phyloP scores from a whole-genome alignment of 1,140 invertebrate genomes.

The Ruditapes philippinarum region DNA sequence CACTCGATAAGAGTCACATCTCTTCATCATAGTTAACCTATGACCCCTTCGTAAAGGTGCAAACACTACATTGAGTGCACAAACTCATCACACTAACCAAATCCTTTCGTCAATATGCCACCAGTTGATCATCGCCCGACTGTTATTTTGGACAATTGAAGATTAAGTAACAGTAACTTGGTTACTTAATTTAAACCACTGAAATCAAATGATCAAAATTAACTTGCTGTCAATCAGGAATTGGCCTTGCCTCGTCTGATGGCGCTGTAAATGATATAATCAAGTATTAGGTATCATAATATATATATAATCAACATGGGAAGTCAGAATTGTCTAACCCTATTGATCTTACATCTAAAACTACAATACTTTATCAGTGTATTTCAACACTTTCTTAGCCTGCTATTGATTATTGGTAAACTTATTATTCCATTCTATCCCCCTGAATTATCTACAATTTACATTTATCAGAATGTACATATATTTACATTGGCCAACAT shows the following conservation, averaged over 20 bases:
- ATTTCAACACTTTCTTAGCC: background rate
- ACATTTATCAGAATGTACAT: too few relatives aligned
- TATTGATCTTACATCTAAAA: too few relatives aligned
- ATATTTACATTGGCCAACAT: too few relatives aligned
- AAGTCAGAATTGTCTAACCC: background rate
- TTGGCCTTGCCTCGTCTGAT: conserved; percentile 8
- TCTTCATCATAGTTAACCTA: conserved; percentile 20
- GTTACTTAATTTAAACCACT: conserved; percentile 46
- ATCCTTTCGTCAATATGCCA: background rate
- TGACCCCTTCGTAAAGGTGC: background rate
- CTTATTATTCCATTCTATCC: too few relatives aligned
- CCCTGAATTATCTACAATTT: too few relatives aligned
- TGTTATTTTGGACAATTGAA: conserved; percentile 31
- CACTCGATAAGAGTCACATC: background rate
- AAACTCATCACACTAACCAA: conserved; percentile 26
- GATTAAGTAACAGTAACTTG: background rate
- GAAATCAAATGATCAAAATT: conserved; percentile 49
- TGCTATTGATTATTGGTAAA: too few relatives aligned
- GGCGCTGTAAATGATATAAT: background rate
- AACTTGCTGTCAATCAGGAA: background rate
- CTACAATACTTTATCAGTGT: too few relatives aligned
- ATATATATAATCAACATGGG: background rate
- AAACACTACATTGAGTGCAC: conserved; percentile 6
- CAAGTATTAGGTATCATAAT: too few relatives aligned
- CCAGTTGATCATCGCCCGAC: background rate